Base-by-base conservation (phyloP, 2,888 invertebrate species). In the Orchesellides sinensis region DNA sequence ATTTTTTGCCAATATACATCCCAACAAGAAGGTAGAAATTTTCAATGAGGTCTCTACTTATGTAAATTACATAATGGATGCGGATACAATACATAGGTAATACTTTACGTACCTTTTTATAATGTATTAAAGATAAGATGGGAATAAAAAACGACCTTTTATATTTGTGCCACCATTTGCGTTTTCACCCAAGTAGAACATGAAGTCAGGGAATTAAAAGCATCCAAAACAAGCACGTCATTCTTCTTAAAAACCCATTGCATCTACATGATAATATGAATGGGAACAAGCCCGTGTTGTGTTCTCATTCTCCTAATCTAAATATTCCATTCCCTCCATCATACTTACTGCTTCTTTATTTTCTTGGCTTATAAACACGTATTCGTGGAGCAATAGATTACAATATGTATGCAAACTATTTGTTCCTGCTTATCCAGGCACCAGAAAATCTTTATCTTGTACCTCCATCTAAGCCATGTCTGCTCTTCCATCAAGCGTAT, bases 101-200 rank as follows among this genome's bases (percentile, higher is more conserved):
- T 5, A n/a, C 40, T 40, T 2, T 40, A 8, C 10, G 40, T 40
- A 49, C 49, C 49, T 49, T 17, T 49, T 12, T n/a, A n/a, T 49
- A 17, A 49, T 49, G 49, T 8, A 49, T 17, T 19, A 8, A 49
- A 8, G 19, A 17, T 49, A 49, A 8, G 17, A n/a, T 47, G 47
- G 8, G 47, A n/a, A 47, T n/a, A n/a, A n/a, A 17, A 19, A n/a
- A 17, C 17, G 17, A 49, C 19, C 8, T 21, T 3, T 19, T 17
- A 4, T 49, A 49, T 52, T 74, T 70, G 45, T 63, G 19, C 56
- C 25, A 68, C 83, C 85, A 87, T 87, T 87, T 86, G 83, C 86
- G 86, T 86, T 86, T 78, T 83, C 88, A 87, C 84, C 86, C 87
- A 87, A 86, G 85, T 84, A 85, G 87, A 87, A 88, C 87, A 88